Percentiles rank a stretch among this genome's conserved stretches.
Conservation (phyloP, 2,113 vertebrate species). For the Greenwoodochromis staneri region DNA sequence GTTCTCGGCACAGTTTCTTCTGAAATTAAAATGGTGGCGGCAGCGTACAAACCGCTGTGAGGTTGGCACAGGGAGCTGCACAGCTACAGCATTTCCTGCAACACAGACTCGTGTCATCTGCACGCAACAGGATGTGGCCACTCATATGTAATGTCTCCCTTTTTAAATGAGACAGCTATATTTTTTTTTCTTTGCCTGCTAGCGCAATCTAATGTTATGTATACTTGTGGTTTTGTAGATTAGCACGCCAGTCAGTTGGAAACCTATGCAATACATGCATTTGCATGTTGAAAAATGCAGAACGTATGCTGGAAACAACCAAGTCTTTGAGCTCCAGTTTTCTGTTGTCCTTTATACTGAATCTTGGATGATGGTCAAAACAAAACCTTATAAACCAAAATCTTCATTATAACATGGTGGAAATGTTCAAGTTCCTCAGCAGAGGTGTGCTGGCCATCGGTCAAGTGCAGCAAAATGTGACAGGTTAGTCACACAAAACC, state of each 20-base stretch:
- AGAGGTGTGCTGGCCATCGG: background rate
- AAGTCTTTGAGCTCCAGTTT: background rate
- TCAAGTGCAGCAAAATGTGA: background rate
- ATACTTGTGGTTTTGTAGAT: background rate
- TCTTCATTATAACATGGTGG: background rate
- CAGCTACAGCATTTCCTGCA: constrained; percentile 26
- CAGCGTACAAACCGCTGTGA: background rate
- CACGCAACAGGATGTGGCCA: constrained; percentile 50
- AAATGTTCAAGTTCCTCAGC: background rate
- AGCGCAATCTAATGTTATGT: background rate
- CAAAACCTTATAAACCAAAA: background rate
- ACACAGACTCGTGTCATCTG: background rate
- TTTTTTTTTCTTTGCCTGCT: background rate
- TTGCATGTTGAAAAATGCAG: background rate
- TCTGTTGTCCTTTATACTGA: background rate
- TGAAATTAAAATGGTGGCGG: background rate
- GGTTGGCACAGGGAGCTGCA: background rate
- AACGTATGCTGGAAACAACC: background rate
- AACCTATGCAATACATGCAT: background rate
- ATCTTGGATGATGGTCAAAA: background rate
- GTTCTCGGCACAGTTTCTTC: background rate
- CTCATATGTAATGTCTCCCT: background rate
- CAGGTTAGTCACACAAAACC: background rate
- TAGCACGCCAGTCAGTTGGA: background rate
- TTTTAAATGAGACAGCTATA: background rate